Conservation (phyloP, 2,888 invertebrate genomes). For the Cremastinae sp. region DNA sequence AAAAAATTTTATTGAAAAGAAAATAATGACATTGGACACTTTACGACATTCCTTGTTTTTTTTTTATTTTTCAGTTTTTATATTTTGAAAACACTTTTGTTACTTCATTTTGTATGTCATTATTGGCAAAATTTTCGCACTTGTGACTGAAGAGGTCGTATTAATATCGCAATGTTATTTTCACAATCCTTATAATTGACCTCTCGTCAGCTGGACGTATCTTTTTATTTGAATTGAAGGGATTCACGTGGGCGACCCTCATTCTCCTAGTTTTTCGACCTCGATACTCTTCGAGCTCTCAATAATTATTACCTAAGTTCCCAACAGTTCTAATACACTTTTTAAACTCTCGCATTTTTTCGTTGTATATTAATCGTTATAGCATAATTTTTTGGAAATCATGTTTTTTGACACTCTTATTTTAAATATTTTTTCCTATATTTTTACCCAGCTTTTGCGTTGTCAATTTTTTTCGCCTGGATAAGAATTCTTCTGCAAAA, state of each 20-base stretch:
- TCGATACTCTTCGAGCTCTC: background rate
- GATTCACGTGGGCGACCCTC: background rate
- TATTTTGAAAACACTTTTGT: too few species aligned
- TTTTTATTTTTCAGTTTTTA: too few species aligned
- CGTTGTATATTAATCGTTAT: too few species aligned
- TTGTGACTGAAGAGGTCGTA: slow-evolving; percentile 4
- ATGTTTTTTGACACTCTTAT: too few species aligned
- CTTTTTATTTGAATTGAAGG: slow-evolving; percentile 28
- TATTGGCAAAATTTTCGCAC: background rate
- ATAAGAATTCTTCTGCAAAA: background rate
- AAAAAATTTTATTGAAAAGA: too few species aligned
- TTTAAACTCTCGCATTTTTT: too few species aligned
- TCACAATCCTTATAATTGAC: slow-evolving; percentile 19
- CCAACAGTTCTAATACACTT: background rate
- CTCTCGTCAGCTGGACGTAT: slow-evolving; percentile 11
- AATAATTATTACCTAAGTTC: background rate
- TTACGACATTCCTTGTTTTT: too few species aligned
- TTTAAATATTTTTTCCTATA: too few species aligned
- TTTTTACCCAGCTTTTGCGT: background rate
- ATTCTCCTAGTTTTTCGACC: too few species aligned
- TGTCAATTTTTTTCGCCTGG: background rate
- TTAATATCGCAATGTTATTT: slow-evolving; percentile 22
- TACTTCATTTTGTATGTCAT: background rate
- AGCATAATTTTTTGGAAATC: too few species aligned
- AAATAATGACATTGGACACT: too few species aligned